phyloP scores from a whole-genome alignment of 2,113 vertebrate species.

The Otocyon megalotis region DNA sequence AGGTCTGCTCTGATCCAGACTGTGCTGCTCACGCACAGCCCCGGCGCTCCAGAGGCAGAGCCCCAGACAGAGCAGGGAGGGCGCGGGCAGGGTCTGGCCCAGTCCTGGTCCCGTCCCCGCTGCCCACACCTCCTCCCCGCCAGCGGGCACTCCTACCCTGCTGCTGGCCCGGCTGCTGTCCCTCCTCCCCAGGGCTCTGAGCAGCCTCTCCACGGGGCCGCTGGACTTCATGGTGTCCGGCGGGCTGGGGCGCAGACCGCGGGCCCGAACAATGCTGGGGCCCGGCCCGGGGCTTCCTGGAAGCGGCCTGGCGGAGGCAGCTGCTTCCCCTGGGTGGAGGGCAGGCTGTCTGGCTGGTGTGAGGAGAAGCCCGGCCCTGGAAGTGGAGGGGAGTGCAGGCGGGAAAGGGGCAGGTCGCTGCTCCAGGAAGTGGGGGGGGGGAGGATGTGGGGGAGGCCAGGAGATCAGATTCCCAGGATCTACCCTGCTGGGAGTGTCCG shows the following conservation, averaged over 20 bases:
- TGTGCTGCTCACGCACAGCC: background rate
- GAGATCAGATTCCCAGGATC: constrained; percentile 83
- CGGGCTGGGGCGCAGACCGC: constrained; percentile 51
- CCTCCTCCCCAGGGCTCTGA: constrained; percentile 81
- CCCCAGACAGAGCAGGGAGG: background rate
- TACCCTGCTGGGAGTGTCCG: constrained; percentile 81
- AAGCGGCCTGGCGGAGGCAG: constrained; percentile 73
- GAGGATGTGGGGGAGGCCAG: constrained; percentile 76
- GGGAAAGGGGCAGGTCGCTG: constrained; percentile 82
- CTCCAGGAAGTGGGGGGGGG: constrained; percentile 77
- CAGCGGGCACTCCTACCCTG: constrained; percentile 80
- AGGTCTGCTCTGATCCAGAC: background rate
- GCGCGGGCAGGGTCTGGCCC: background rate
- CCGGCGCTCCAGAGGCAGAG: background rate
- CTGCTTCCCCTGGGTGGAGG: constrained; percentile 81
- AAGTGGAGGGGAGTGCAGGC: constrained; percentile 82
- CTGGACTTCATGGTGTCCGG: constrained; percentile 83
- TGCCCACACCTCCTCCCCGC: constrained; percentile 38
- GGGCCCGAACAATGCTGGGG: constrained; percentile 79
- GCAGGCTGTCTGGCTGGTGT: constrained; percentile 78
- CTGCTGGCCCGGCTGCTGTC: constrained; percentile 81
- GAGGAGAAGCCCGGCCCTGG: constrained; percentile 81
- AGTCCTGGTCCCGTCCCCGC: background rate
- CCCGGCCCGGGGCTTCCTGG: constrained; percentile 80
- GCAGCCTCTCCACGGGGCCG: constrained; percentile 81